phyloP scores from a whole-genome alignment of 1,140 invertebrate species.

The Gonatopus flavifemur region DNA sequence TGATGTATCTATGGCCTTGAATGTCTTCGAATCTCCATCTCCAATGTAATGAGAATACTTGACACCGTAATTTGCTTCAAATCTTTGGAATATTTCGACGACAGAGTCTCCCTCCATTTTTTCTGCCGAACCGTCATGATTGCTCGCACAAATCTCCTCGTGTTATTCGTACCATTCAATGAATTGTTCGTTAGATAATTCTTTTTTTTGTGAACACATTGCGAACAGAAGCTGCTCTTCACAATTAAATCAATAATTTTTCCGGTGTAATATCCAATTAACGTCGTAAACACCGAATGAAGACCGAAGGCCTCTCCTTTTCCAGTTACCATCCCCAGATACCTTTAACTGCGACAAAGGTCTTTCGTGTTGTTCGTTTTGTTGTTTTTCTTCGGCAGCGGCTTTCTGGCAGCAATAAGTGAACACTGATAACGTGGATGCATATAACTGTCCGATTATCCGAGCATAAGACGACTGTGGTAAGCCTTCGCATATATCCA shows the following conservation, averaged over 20 bases:
- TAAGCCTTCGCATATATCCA: too few species aligned
- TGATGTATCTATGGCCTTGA: slow-evolving; percentile 2
- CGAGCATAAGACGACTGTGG: too few species aligned
- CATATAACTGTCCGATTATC: slow-evolving; percentile 10
- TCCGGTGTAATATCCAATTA: slow-evolving; percentile 19
- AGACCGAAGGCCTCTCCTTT: slow-evolving; percentile 32
- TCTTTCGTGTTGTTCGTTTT: slow-evolving; percentile 14
- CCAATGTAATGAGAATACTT: too few species aligned
- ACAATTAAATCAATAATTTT: slow-evolving; percentile 32
- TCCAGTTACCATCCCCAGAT: too few species aligned
- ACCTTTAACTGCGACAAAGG: slow-evolving; percentile 23
- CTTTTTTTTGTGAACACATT: slow-evolving; percentile 22
- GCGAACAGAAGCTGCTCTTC: slow-evolving; percentile 16
- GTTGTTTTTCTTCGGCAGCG: slow-evolving; percentile 17
- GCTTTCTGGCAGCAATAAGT: slow-evolving; percentile 9
- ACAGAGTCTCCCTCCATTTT: too few species aligned
- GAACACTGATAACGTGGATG: slow-evolving; percentile 14
- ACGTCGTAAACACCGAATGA: slow-evolving; percentile 24
- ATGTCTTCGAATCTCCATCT: too few species aligned
- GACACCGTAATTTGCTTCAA: slow-evolving; percentile 16
- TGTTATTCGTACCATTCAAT: slow-evolving; percentile 14
- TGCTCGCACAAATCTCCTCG: slow-evolving; percentile 9
- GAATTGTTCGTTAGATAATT: slow-evolving; percentile 5
- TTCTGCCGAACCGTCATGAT: slow-evolving; percentile 16
- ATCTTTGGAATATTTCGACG: slow-evolving; percentile 18